These are phyloP conservation scores for Anodontia alba DNA, from an alignment of 2,888 invertebrate species.

Conservation along the genomic window DNA sequence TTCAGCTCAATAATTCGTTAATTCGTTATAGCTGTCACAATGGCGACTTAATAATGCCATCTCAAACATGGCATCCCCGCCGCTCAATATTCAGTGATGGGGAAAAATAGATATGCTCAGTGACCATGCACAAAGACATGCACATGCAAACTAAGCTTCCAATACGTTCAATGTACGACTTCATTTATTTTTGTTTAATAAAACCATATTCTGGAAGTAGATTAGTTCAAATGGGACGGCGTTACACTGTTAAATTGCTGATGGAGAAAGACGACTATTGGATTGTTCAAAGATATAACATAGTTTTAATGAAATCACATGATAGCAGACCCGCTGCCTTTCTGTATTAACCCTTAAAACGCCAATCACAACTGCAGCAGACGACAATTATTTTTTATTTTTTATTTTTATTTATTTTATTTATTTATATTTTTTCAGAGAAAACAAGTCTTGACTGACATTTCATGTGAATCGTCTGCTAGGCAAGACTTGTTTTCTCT, in stretches of 20 bases:
- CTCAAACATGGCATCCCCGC: background rate
- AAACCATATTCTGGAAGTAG: background rate
- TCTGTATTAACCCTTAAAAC: background rate
- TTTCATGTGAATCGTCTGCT: too few species aligned
- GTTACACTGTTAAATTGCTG: background rate
- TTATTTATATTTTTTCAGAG: too few species aligned
- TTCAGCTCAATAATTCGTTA: too few species aligned
- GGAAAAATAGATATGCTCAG: background rate
- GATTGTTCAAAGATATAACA: slow-evolving; percentile 3
- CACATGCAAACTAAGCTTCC: background rate
- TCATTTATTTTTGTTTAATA: background rate
- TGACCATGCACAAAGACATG: background rate
- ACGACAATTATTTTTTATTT: too few species aligned
- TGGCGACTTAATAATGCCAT: background rate
- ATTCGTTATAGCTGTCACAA: background rate
- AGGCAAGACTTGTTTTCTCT: too few species aligned
- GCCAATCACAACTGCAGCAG: too few species aligned
- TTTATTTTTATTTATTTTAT: too few species aligned
- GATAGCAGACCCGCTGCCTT: background rate
- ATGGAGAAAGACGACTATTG: background rate
- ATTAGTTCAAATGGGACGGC: background rate
- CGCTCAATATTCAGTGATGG: background rate
- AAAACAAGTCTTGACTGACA: too few species aligned
- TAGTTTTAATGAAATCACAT: slow-evolving; percentile 5
- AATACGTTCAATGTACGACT: background rate